Evolutionary conservation across 2,113 vertebrate species (phyloP).

Genomic region (Corythoichthys haematopterus): DNA sequence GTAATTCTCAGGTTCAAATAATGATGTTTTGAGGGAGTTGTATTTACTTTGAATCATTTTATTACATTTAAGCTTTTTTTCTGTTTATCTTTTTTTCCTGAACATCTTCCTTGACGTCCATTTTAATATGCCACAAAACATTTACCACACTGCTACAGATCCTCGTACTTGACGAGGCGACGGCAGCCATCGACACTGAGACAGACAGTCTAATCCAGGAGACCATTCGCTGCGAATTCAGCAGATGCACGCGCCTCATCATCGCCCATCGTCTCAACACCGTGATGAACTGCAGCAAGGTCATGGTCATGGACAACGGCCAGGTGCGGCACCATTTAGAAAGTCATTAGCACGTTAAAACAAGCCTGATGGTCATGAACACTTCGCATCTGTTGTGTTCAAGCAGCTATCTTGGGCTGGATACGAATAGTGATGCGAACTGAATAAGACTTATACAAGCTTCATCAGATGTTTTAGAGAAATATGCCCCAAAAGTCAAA

Average conservation of each 20-base stretch:
- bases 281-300: slow-evolving; percentile 87
- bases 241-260: slow-evolving; percentile 88
- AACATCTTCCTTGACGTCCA: background rate
- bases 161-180: slow-evolving; percentile 92
- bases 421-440: background rate
- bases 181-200: slow-evolving; percentile 91
- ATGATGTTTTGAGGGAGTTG: no score
- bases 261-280: slow-evolving; percentile 95
- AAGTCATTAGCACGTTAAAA: slow-evolving; percentile 11
- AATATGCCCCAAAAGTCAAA: background rate
- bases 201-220: slow-evolving; percentile 90
- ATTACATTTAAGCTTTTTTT: no score
- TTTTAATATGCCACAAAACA: background rate
- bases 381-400: background rate
- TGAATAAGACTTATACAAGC: background rate
- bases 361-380: slow-evolving; percentile 5
- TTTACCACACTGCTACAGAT: slow-evolving; percentile 69
- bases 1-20: no score
- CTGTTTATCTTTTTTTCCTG: no score
- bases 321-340: slow-evolving; percentile 73
- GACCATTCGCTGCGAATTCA: slow-evolving; percentile 85
- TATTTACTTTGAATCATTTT: no score
- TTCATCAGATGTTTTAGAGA: background rate
- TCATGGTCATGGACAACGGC: slow-evolving; percentile 93
- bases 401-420: background rate